Evolutionary conservation across 1,140 invertebrate species (phyloP).

Genomic region (Camponotus vicinus): DNA sequence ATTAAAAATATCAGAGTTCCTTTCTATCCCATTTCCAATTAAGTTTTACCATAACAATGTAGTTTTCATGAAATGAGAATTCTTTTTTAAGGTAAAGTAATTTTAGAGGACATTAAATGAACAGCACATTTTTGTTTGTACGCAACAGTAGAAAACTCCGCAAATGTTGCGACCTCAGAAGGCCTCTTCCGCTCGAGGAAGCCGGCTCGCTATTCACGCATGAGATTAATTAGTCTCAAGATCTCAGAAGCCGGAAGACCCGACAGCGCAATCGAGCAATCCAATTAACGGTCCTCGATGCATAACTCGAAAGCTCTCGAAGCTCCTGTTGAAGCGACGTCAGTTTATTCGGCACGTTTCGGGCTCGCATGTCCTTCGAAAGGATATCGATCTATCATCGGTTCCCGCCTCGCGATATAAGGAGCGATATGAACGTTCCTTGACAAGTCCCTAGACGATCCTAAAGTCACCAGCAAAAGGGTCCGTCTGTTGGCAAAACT

Average conservation of each 20-base stretch:
- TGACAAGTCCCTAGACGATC: conserved; percentile 68
- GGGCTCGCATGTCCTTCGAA: conserved; percentile 23
- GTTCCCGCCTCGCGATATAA: conserved; percentile 14
- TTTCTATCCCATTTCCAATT: no score
- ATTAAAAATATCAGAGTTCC: no score
- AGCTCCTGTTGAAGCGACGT: not conserved
- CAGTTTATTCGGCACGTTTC: conserved; percentile 42
- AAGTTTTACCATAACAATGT: no score
- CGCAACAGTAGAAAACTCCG: not conserved
- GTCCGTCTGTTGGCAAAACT: conserved; percentile 76
- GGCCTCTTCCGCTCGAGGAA: not conserved
- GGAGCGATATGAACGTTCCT: not conserved
- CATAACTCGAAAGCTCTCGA: conserved; percentile 45
- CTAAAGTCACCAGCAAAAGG: conserved; percentile 71
- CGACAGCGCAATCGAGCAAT: conserved; percentile 41
- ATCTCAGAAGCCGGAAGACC: conserved; percentile 18
- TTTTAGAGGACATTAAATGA: no score
- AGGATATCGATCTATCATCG: conserved; percentile 40
- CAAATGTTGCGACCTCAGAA: not conserved
- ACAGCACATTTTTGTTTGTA: not conserved
- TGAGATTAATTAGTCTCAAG: conserved; percentile 57
- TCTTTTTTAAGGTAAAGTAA: not conserved
- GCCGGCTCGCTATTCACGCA: conserved; percentile 37
- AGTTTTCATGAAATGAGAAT: not conserved
- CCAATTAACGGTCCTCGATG: conserved; percentile 56